These are phyloP conservation scores for Pedionomus torquatus DNA, from an alignment of 2,113 vertebrate genomes.

Conservation along the genomic window DNA sequence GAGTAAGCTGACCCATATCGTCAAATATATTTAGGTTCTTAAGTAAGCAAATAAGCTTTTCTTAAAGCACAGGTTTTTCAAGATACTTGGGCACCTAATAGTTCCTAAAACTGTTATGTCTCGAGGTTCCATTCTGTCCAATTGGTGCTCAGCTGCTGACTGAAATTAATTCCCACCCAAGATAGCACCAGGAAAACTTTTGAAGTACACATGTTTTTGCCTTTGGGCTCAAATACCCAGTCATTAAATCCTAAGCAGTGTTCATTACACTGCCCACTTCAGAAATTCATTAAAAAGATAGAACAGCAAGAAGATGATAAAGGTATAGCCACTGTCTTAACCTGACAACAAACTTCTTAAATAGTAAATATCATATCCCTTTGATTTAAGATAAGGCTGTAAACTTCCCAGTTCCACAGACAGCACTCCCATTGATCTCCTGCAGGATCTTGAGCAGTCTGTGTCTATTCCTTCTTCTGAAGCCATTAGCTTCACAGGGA, in stretches of 20 bases:
- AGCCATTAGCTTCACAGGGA: neutral
- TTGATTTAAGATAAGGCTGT: neutral
- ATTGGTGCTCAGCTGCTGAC: neutral
- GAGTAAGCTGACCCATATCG: neutral
- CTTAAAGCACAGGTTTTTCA: neutral
- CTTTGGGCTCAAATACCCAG: neutral
- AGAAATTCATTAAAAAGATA: neutral
- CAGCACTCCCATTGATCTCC: neutral
- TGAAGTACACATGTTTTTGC: neutral
- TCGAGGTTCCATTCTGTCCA: neutral
- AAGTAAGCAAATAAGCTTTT: neutral
- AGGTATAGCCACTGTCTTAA: neutral
- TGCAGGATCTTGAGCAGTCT: neutral
- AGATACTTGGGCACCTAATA: neutral
- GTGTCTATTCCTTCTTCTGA: neutral
- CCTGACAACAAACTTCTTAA: neutral
- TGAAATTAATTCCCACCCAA: neutral
- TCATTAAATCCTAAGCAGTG: neutral
- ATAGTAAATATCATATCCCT: neutral
- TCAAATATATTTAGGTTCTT: neutral
- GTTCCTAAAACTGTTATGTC: neutral
- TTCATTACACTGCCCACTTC: neutral
- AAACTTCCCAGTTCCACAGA: neutral
- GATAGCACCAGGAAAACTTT: neutral
- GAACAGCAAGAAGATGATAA: neutral